Evolutionary conservation across 2,888 invertebrate genomes (phyloP).

Genomic region (Incurvaria masculella): DNA sequence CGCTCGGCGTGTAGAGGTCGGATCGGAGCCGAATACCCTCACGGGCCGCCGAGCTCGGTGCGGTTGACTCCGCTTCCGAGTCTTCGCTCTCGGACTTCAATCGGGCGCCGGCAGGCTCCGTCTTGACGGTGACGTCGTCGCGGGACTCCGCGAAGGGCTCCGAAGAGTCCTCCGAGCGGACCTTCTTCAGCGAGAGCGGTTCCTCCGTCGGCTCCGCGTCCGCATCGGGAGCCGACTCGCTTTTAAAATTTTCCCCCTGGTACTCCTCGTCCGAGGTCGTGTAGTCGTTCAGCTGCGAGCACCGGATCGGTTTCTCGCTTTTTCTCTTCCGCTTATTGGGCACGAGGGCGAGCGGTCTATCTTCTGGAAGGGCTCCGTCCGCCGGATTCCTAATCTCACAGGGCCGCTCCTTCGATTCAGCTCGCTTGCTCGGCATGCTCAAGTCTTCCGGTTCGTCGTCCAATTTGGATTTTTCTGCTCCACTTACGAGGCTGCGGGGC

Average conservation of each 20-base stretch:
- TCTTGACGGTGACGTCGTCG: slow-evolving; percentile 38
- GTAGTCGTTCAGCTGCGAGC: slow-evolving; percentile 57
- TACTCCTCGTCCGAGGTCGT: slow-evolving; percentile 49
- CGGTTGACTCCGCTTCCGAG: slow-evolving; percentile 48
- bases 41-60: slow-evolving; percentile 42
- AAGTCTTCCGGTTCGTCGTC: slow-evolving; percentile 66
- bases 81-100: slow-evolving; percentile 53
- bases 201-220: slow-evolving; percentile 40
- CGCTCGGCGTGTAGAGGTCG: slow-evolving; percentile 50
- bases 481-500: slow-evolving; percentile 26
- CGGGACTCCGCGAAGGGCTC: slow-evolving; percentile 45
- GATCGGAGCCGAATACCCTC: slow-evolving; percentile 46
- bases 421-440: slow-evolving; percentile 63
- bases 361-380: slow-evolving; percentile 40
- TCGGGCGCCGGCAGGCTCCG: slow-evolving; percentile 34
- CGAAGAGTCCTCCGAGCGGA: slow-evolving; percentile 41
- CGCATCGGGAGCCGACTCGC: slow-evolving; percentile 36
- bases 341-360: slow-evolving; percentile 40
- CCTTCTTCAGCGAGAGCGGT: slow-evolving; percentile 48
- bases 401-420: slow-evolving; percentile 55
- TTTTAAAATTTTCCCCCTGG: slow-evolving; percentile 44
- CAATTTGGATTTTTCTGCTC: slow-evolving; percentile 35
- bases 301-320: slow-evolving; percentile 77
- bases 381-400: slow-evolving; percentile 41
- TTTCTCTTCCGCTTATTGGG: slow-evolving; percentile 76